Percentiles rank a stretch among this genome's conserved stretches.
phyloP scores from a whole-genome alignment of 2,888 invertebrate species.

The Tetranychus truncatus region DNA sequence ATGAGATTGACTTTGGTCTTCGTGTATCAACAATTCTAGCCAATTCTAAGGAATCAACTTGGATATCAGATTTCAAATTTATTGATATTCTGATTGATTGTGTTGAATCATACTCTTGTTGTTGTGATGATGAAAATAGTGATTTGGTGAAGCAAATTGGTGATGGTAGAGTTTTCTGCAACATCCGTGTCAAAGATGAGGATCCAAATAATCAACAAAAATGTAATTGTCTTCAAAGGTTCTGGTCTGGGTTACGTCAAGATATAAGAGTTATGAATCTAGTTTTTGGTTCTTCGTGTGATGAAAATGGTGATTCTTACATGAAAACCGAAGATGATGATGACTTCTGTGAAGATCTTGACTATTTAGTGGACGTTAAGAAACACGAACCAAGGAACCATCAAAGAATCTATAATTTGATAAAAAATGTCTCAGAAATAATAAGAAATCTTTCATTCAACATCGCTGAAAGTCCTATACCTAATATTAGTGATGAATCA shows the following conservation, averaged over 20 bases:
- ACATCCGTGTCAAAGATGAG: neutral
- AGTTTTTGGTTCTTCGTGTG: conserved; percentile 9
- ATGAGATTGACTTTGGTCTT: conserved; percentile 93
- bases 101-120: conserved; percentile 19
- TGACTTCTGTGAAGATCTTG: neutral
- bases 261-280: conserved; percentile 9
- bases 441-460: conserved; percentile 20
- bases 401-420: conserved; percentile 15
- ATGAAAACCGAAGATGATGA: neutral
- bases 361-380: neutral
- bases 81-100: conserved; percentile 20
- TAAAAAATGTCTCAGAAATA: conserved; percentile 18
- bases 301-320: neutral
- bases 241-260: conserved; percentile 6
- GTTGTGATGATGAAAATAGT: conserved; percentile 19
- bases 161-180: neutral
- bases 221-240: conserved; percentile 11
- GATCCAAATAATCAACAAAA: conserved; percentile 4
- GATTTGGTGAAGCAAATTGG: conserved; percentile 5
- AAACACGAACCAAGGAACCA: conserved; percentile 6
- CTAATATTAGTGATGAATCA: neutral
- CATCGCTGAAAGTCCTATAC: conserved; percentile 10
- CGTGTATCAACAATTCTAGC: conserved; percentile 88
- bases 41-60: conserved; percentile 36
- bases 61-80: conserved; percentile 19